Conservation (phyloP, 1,140 invertebrate species). For the Tetramorium parvispinum region DNA sequence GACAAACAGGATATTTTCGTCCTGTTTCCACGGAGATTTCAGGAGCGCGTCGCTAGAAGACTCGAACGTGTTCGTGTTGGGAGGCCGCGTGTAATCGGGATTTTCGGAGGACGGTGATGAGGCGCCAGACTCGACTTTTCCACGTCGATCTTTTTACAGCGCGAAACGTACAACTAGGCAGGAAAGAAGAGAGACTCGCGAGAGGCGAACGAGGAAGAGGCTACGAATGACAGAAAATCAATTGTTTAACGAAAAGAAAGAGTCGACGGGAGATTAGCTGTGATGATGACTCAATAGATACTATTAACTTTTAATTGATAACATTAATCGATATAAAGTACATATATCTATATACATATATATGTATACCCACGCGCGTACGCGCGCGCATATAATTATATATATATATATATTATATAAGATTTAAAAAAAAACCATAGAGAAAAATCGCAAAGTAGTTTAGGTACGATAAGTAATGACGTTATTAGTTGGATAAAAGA, state of each 20-base stretch:
- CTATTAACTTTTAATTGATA: slow-evolving; percentile 81
- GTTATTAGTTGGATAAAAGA: background rate
- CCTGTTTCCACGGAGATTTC: background rate
- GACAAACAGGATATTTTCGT: background rate
- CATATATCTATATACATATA: slow-evolving; percentile 21
- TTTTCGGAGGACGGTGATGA: background rate
- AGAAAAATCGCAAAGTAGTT: slow-evolving; percentile 45
- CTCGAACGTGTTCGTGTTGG: background rate
- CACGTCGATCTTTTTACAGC: slow-evolving; percentile 16
- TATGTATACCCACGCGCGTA: background rate
- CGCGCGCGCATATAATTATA: slow-evolving; percentile 36
- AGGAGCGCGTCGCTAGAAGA: background rate
- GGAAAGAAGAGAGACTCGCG: background rate
- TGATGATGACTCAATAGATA: slow-evolving; percentile 82
- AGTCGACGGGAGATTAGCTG: slow-evolving; percentile 80
- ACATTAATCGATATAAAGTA: slow-evolving; percentile 68
- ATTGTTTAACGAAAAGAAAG: slow-evolving; percentile 65
- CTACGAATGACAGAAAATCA: slow-evolving; percentile 48
- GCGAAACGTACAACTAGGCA: background rate
- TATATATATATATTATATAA: slow-evolving; percentile 71
- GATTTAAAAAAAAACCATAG: slow-evolving; percentile 50
- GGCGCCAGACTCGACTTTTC: slow-evolving; percentile 43
- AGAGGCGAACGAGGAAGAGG: background rate
- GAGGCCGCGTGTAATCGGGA: background rate
- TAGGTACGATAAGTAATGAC: slow-evolving; percentile 46